A percentile compares a stretch with the other conserved stretches of the same genome.
Evolutionary conservation across 2,113 vertebrate genomes (phyloP).

Genomic region (Plecotus auritus): DNA sequence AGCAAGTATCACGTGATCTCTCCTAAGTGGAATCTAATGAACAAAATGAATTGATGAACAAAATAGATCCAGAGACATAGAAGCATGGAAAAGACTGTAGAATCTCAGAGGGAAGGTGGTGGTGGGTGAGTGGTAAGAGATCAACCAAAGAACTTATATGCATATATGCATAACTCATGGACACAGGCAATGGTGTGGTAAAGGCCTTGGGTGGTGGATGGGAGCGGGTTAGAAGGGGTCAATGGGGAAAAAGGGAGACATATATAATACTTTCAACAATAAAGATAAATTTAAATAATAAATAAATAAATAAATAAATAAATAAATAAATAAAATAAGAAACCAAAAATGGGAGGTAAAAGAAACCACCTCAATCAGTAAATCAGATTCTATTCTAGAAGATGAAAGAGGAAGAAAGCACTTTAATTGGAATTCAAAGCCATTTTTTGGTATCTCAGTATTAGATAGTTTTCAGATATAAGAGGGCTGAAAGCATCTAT

Average conservation of each 20-base stretch:
- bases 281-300: no score
- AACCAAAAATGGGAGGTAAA: neutral
- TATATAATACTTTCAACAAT: no score
- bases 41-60: neutral
- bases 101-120: no score
- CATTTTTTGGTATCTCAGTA: slow-evolving; percentile 28
- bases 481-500: neutral
- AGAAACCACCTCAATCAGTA: neutral
- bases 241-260: no score
- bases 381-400: slow-evolving; percentile 38
- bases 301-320: no score
- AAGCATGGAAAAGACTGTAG: neutral
- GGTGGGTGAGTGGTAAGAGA: neutral
- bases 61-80: neutral
- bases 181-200: neutral
- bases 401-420: slow-evolving; percentile 5
- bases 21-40: neutral
- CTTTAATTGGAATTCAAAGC: slow-evolving; percentile 32
- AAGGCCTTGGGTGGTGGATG: no score
- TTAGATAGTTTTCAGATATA: neutral
- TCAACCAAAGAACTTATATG: neutral
- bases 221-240: neutral
- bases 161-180: neutral
- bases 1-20: neutral
- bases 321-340: no score